A percentile compares a stretch with the other conserved stretches of the same genome.
phyloP scores from a whole-genome alignment of 1,140 invertebrate species.

The Penaeus japonicus region DNA sequence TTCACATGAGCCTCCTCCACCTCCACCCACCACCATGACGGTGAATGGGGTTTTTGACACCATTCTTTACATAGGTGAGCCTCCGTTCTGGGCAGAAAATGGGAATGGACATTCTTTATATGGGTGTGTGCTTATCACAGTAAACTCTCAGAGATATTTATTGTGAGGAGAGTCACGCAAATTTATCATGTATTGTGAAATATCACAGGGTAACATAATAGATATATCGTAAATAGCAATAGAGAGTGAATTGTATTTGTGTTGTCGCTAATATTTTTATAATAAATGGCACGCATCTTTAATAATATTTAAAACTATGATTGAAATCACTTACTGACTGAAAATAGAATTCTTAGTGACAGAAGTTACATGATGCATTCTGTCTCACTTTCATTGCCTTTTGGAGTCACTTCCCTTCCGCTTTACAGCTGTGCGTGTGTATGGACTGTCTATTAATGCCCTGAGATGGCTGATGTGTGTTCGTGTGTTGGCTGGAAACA shows the following conservation, averaged over 20 bases:
- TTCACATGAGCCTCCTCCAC: constrained; percentile 30
- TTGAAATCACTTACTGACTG: no score
- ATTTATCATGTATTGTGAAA: no score
- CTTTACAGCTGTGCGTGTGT: constrained; percentile 50
- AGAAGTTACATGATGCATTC: not conserved
- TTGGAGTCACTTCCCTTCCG: not conserved
- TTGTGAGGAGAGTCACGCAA: no score
- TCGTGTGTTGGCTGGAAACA: constrained; percentile 35
- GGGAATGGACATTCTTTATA: not conserved
- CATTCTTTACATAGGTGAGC: constrained; percentile 49
- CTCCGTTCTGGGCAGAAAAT: not conserved
- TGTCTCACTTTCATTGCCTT: not conserved
- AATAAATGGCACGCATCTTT: no score
- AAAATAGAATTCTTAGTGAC: no score
- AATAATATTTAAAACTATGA: no score
- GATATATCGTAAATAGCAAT: no score
- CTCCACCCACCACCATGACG: constrained; percentile 48
- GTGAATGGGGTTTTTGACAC: constrained; percentile 51
- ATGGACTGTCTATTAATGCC: constrained; percentile 48
- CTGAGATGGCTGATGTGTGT: constrained; percentile 51
- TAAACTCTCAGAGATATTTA: no score
- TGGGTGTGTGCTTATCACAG: no score
- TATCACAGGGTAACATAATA: no score
- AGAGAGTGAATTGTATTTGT: no score
- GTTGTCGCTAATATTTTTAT: no score